Evolutionary conservation across 2,888 invertebrate species (phyloP).

Genomic region (Ophonus ardosiacus): DNA sequence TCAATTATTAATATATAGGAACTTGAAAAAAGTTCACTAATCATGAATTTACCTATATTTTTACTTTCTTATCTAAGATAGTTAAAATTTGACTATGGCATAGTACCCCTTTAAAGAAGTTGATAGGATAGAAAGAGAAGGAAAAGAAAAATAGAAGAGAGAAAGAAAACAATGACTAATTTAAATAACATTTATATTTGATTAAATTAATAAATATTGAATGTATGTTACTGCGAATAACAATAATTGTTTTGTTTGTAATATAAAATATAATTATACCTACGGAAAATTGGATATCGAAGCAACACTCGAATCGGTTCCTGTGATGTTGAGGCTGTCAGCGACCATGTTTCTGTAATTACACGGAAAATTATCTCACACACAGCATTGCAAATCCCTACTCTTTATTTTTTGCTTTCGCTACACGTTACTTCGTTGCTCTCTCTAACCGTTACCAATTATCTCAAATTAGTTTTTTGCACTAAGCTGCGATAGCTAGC

Average conservation of each 20-base stretch:
- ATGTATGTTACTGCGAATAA: slow-evolving; percentile 10
- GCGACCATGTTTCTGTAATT: slow-evolving; percentile 60
- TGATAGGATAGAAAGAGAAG: slow-evolving; percentile 26
- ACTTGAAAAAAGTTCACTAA: no score
- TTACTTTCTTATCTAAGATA: no score
- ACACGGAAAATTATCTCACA: slow-evolving; percentile 59
- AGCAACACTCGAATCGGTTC: slow-evolving; percentile 58
- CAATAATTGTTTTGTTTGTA: slow-evolving; percentile 25
- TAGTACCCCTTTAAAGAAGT: background rate
- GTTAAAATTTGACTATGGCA: no score
- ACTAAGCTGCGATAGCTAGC: background rate
- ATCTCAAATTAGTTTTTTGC: background rate
- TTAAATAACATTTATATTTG: slow-evolving; percentile 41
- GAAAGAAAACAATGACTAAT: slow-evolving; percentile 22
- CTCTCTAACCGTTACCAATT: slow-evolving; percentile 22
- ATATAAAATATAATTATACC: slow-evolving; percentile 51
- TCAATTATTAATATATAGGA: no score
- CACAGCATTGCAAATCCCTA: slow-evolving; percentile 15
- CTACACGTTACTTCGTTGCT: background rate
- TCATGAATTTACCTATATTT: no score
- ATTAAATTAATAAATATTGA: slow-evolving; percentile 37
- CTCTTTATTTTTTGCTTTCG: slow-evolving; percentile 1
- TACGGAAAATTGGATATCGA: slow-evolving; percentile 63
- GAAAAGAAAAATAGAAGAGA: slow-evolving; percentile 33
- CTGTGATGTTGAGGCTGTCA: slow-evolving; percentile 60